phyloP scores from a whole-genome alignment of 2,888 invertebrate species.

The Drosophila ustulata region DNA sequence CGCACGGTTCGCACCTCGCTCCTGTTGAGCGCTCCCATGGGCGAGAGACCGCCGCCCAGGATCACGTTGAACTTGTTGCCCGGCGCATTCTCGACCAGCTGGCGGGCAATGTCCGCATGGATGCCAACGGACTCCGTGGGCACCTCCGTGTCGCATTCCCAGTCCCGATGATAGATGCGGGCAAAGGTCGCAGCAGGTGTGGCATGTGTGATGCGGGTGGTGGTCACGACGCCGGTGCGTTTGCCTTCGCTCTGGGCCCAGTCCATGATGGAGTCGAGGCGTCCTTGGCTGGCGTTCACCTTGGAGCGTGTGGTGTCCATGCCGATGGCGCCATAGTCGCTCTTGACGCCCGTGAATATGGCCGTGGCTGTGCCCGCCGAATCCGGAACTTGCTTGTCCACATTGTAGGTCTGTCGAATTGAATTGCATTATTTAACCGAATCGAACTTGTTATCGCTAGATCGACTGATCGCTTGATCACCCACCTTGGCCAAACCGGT shows the following conservation, averaged over 20 bases:
- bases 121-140: constrained; percentile 83
- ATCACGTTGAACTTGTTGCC: constrained; percentile 88
- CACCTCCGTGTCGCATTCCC: constrained; percentile 87
- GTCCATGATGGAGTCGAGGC: constrained; percentile 86
- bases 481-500: constrained; percentile 88
- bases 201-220: constrained; percentile 88
- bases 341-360: constrained; percentile 88
- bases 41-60: constrained; percentile 87
- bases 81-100: constrained; percentile 87
- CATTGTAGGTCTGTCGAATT: constrained; percentile 87
- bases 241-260: constrained; percentile 87
- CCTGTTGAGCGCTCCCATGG: constrained; percentile 83
- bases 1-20: constrained; percentile 56
- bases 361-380: constrained; percentile 90
- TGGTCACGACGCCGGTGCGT: constrained; percentile 88
- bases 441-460: not conserved
- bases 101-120: constrained; percentile 87
- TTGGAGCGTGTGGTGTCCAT: constrained; percentile 82
- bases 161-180: constrained; percentile 86
- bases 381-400: constrained; percentile 90
- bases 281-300: constrained; percentile 84
- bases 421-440: not conserved
- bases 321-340: constrained; percentile 87
- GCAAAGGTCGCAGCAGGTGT: constrained; percentile 88
- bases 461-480: not conserved